Evolutionary conservation across 1,140 invertebrate species (phyloP), one percentile per base, ranked within the genome.

Genomic region (Carposina sasakii): DNA sequence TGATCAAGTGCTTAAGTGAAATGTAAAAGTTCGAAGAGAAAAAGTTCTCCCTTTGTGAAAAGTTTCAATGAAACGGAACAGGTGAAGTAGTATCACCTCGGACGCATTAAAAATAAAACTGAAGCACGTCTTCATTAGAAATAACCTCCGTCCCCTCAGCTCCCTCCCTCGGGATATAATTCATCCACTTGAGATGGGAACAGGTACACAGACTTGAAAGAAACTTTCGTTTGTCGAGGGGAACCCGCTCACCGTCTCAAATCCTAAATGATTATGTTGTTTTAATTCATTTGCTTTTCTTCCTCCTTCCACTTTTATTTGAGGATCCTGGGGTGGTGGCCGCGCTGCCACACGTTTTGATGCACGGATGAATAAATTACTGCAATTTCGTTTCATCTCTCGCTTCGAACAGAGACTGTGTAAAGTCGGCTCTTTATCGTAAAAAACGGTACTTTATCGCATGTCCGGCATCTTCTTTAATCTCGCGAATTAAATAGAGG

Each of bases 281-380:
- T 82, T 81, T 81, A 78, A 82, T 78, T 82, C 70, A 73, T 79
- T 83, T 81, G 75, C 76, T 78, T 81, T 77, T 68, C n/a, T n/a
- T 73, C 67, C 51, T 67, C 56, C 67, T 59, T n/a, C 63, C 69
- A 58, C 60, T 67, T 76, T 76, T 64, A 69, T 68, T 78, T 71
- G 56, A 68, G 70, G 63, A 54, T 70, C 70, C 76, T 73, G 70
- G 54, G 76, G 74, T 76, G 73, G 70, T 41, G 39, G 24, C 9
- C 43, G 30, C 36, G 31, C 33, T 39, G 47, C 51, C 48, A 48
- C 49, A 51, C 42, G 37, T 40, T 24, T 33, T 51, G 62, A 59
- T 56, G 54, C 52, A 39, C 48, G 58, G 40, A 62, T 59, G 42
- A 58, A 60, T 60, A 55, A 60, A 63, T 60, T 55, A 60, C 52